phyloP scores from a whole-genome alignment of 2,888 invertebrate species.

The Himalopsyche anomala region DNA sequence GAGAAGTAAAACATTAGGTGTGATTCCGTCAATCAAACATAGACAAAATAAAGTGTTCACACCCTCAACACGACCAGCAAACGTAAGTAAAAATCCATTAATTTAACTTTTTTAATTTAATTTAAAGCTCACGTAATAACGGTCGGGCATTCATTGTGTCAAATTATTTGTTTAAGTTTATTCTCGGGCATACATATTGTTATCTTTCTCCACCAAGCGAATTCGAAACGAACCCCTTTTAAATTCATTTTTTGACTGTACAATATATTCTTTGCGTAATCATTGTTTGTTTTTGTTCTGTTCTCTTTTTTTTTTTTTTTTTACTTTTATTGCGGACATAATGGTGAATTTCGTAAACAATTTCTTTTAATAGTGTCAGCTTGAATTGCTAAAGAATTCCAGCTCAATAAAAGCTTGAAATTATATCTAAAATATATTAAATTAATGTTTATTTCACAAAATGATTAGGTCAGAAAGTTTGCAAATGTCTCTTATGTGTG shows the following conservation, averaged over 20 bases:
- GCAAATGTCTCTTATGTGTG: no score
- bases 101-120: constrained; percentile 1
- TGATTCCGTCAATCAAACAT: constrained; percentile 46
- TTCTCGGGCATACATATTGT: constrained; percentile 1
- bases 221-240: constrained; percentile 22
- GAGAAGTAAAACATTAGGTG: constrained; percentile 60
- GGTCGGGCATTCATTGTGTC: background rate
- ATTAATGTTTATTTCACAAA: no score
- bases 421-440: background rate
- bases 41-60: constrained; percentile 45
- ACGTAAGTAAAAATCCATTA: constrained; percentile 57
- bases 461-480: no score
- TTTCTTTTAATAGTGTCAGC: constrained; percentile 30
- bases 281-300: constrained; percentile 5
- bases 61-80: constrained; percentile 54
- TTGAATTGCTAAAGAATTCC: background rate
- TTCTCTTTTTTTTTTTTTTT: background rate
- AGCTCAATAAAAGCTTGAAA: background rate
- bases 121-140: background rate
- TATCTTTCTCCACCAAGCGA: background rate
- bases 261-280: background rate
- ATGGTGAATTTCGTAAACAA: constrained; percentile 10
- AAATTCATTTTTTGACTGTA: constrained; percentile 1
- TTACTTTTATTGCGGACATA: background rate
- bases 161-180: constrained; percentile 26